Evolutionary conservation across 2,113 vertebrate genomes (phyloP).

Genomic region (Actinemys pallida): DNA sequence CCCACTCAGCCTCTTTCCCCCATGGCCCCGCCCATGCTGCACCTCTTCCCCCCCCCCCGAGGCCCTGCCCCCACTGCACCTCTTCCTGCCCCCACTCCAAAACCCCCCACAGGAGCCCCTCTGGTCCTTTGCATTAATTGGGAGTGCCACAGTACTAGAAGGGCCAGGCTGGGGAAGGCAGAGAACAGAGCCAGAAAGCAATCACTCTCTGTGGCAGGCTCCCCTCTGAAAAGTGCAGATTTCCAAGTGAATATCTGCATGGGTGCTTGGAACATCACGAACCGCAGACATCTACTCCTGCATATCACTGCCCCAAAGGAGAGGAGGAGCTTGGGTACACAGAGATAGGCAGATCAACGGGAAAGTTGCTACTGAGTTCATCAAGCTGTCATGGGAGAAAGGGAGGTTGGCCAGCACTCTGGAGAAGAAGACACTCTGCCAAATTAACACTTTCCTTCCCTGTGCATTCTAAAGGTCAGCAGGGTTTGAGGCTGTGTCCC

Average conservation of each 20-base stretch:
- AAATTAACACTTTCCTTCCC: neutral
- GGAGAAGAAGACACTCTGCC: neutral
- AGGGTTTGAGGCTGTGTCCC: neutral
- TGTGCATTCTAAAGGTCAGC: neutral
- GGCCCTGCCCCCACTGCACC: too few species aligned
- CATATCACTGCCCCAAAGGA: neutral
- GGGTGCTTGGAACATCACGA: rapidly evolving
- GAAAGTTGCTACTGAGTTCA: neutral
- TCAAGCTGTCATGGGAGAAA: neutral
- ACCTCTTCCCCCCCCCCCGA: too few species aligned
- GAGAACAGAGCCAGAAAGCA: neutral
- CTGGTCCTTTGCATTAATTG: neutral
- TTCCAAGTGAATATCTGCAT: neutral
- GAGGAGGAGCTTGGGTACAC: neutral
- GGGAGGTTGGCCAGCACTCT: neutral
- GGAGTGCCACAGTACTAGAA: neutral
- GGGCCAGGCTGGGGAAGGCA: neutral
- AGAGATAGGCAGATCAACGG: neutral
- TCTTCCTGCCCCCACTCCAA: too few species aligned
- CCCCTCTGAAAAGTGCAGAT: neutral
- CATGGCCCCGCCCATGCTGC: too few species aligned
- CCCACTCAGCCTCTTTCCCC: too few species aligned
- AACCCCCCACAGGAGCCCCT: neutral
- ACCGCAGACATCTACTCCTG: neutral
- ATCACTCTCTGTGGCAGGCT: neutral